These are phyloP conservation scores for Allobates femoralis DNA, from an alignment of 2,797 vertebrate genomes.

Conservation along the genomic window DNA sequence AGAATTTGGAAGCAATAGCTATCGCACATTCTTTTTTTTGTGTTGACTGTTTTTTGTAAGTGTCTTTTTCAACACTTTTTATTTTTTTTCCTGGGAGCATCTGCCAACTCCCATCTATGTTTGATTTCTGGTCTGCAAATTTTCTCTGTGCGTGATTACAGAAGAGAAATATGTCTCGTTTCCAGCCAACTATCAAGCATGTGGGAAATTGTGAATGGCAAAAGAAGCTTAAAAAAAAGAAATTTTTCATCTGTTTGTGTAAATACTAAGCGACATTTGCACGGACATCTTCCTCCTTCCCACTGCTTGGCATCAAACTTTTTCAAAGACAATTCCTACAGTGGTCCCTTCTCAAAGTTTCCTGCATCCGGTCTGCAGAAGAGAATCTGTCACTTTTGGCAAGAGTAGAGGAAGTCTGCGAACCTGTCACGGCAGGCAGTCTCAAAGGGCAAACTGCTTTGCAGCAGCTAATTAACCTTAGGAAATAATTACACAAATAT, in stretches of 20 bases:
- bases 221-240: background rate
- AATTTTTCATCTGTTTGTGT: background rate
- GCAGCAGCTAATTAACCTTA: slow-evolving; percentile 97
- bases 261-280: background rate
- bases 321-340: slow-evolving; percentile 14
- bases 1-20: background rate
- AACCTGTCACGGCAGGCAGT: slow-evolving; percentile 90
- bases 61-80: background rate
- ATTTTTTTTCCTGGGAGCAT: background rate
- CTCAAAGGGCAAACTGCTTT: slow-evolving; percentile 89
- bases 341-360: slow-evolving; percentile 73
- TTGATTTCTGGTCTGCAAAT: slow-evolving; percentile 17
- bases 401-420: slow-evolving; percentile 80
- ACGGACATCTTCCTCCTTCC: slow-evolving; percentile 23
- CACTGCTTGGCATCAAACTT: slow-evolving; percentile 10
- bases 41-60: background rate
- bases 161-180: background rate
- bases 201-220: background rate
- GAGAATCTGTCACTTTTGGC: slow-evolving; percentile 82
- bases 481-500: slow-evolving; percentile 99
- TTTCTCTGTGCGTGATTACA: background rate
- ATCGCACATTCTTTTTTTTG: background rate
- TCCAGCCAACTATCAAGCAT: background rate
- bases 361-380: slow-evolving; percentile 82
- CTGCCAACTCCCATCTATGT: background rate